A percentile compares a stretch with the other conserved stretches of the same genome.
These are phyloP conservation scores for Aldrovandia affinis DNA, from an alignment of 2,797 vertebrate species.

Conservation along the genomic window DNA sequence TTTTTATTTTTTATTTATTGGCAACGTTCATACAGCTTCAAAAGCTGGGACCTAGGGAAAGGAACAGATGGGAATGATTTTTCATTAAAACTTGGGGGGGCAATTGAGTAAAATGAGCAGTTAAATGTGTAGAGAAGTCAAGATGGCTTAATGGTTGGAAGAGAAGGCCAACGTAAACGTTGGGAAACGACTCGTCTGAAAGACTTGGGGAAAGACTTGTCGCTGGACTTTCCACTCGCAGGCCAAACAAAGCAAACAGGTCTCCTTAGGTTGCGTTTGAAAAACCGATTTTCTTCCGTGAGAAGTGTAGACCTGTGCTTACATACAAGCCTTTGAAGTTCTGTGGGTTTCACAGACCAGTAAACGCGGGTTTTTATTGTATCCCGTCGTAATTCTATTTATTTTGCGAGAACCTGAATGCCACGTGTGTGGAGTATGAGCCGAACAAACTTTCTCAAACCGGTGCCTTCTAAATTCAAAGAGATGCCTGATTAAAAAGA, in stretches of 20 bases:
- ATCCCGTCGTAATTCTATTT: constrained; percentile 11
- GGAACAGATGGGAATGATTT: constrained; percentile 61
- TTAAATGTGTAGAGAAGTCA: constrained; percentile 63
- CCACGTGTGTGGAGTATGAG: background rate
- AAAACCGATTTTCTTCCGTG: background rate
- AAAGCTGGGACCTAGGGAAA: too few relatives aligned
- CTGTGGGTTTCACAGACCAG: background rate
- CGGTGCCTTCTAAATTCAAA: too few relatives aligned
- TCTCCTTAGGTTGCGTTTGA: background rate
- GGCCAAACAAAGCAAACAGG: background rate
- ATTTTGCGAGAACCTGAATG: background rate
- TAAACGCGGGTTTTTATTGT: background rate
- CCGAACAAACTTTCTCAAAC: constrained; percentile 27
- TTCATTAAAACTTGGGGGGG: constrained; percentile 63
- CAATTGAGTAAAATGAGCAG: constrained; percentile 45
- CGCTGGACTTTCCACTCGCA: background rate
- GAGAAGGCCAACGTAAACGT: constrained; percentile 57
- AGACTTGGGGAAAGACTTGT: background rate
- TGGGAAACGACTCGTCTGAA: constrained; percentile 23
- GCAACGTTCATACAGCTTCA: too few relatives aligned
- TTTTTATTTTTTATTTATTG: too few relatives aligned
- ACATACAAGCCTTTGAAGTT: background rate
- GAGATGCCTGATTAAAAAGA: constrained; percentile 43
- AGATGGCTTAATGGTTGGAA: constrained; percentile 61
- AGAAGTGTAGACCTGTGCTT: background rate